Evolutionary conservation across 2,888 invertebrate genomes (phyloP), one percentile per base, ranked within the genome.

Genomic region (Dilophus febrilis): DNA sequence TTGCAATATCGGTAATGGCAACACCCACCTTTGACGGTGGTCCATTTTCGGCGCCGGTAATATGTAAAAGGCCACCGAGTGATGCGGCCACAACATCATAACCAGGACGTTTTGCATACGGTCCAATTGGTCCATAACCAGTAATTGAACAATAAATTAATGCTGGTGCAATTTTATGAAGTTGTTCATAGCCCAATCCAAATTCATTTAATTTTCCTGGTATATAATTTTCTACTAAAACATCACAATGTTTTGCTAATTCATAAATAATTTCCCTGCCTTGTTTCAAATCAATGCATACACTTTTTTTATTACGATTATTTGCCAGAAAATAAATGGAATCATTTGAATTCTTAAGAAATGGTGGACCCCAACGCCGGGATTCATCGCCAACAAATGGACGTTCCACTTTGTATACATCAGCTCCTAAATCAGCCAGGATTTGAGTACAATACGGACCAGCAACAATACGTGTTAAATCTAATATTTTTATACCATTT

Each of bases 1-100:
- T 94, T 0, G 90, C 78, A 38, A 95, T 53, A 60, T 97, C 95
- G 0, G 90, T 92, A 50, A 92, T 73, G 1, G 95, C 90, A 1
- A 94, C 87, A 11, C 94, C 95, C 12, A 81, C 77, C 63, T 94
- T 92, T 45, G 83, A 82, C 0, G 95, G 94, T 31, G 76, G 77
- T 0, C 91, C 88, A 50, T 76, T 64, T 48, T 67, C 67, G 36
- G 85, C 77, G 0, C 97, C 97, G 0, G 97, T 97, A 18, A 87
- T 80, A 53, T 88, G 77, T 18, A 95, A 52, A 0, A 95, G 65
- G 0, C 97, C 95, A 4, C 91, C 94, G 50, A 90, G 70, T 0
- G 92, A 94, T 12, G 91, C 80, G 2, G 91, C 92, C 48, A 97
- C 87, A 1, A 91, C 88, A 65, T 97, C 97, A 61, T 92, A 95